Percentiles rank a stretch among this genome's conserved stretches.
These are phyloP conservation scores for Brachionus rotundiformis DNA, from an alignment of 1,140 invertebrate species.

Conservation along the genomic window DNA sequence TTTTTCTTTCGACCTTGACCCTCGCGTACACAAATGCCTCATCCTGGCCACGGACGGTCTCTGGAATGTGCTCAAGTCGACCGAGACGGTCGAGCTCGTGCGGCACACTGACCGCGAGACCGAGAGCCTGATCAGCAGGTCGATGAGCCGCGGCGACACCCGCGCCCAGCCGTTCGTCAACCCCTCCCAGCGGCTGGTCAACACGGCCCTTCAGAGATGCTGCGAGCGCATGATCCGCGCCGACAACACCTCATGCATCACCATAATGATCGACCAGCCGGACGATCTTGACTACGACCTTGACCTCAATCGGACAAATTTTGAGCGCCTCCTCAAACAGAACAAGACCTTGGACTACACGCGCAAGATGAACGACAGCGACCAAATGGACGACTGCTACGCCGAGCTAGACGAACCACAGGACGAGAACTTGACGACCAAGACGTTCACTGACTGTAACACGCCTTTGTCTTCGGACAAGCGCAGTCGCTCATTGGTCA, in stretches of 20 bases:
- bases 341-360: conserved; percentile 8
- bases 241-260: conserved; percentile 91
- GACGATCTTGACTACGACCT: conserved; percentile 57
- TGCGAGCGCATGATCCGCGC: conserved; percentile 77
- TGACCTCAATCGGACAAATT: not conserved
- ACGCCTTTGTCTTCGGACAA: conserved; percentile 25
- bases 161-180: conserved; percentile 65
- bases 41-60: conserved; percentile 93
- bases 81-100: conserved; percentile 80
- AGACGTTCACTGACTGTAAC: not conserved
- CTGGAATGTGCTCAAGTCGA: conserved; percentile 87
- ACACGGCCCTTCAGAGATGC: conserved; percentile 75
- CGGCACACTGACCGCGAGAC: conserved; percentile 63
- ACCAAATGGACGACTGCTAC: conserved; percentile 6
- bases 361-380: not conserved
- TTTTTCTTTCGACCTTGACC: conserved; percentile 79
- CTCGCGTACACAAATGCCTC: conserved; percentile 76
- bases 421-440: not conserved
- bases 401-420: not conserved
- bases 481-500: conserved; percentile 33
- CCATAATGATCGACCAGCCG: conserved; percentile 85
- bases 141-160: not conserved
- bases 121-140: conserved; percentile 56
- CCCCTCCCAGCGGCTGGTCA: conserved; percentile 84
- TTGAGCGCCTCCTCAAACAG: conserved; percentile 1